Evolutionary conservation across 2,888 invertebrate genomes (phyloP), one percentile per base, ranked within the genome.

Genomic region (Hypomecis punctinalis): DNA sequence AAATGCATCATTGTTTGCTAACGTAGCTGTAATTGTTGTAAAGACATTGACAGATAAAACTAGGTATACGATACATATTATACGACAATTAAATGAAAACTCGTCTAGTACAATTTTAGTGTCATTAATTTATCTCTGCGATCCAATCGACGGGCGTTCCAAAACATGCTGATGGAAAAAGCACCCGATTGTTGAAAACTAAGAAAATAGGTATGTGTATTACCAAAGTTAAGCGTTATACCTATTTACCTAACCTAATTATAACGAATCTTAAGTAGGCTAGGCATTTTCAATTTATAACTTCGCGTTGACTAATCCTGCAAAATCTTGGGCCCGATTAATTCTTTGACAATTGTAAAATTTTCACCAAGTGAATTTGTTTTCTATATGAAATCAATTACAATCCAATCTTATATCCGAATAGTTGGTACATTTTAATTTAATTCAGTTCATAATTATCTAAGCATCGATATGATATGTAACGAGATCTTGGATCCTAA

Each of bases 401-500:
- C 7, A 13, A 11, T 33, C 9, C 8, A 47, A 23, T 23, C 23
- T 23, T 23, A 23, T 23, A 23, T 23, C 23, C 23, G 3, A 23
- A 23, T 23, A 23, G 23, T 23, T 23, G 23, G 23, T 23, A 23
- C 23, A 23, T 23, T 23, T 23, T 23, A 23, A 23, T 23, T 23
- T 23, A 23, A 23, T 23, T 23, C 23, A 23, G 23, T 23, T 23
- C 23, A 23, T 23, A 23, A 23, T 37, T 8, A 40, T 40, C 33
- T 40, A 39, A 48, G 0, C 37, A 35, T 47, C 47, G 6, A 35
- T 33, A 36, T 36, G 51, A 43, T 49, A 58, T 56, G 47, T 56
- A 39, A 56, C 37, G 33, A 47, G 56, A 56, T 56, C 56, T 56
- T 39, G 45, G 47, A 47, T 56, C 56, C 56, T 56, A 47, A 56